These are phyloP conservation scores for Leptothorax acervorum DNA, from an alignment of 2,888 invertebrate genomes.

Conservation along the genomic window DNA sequence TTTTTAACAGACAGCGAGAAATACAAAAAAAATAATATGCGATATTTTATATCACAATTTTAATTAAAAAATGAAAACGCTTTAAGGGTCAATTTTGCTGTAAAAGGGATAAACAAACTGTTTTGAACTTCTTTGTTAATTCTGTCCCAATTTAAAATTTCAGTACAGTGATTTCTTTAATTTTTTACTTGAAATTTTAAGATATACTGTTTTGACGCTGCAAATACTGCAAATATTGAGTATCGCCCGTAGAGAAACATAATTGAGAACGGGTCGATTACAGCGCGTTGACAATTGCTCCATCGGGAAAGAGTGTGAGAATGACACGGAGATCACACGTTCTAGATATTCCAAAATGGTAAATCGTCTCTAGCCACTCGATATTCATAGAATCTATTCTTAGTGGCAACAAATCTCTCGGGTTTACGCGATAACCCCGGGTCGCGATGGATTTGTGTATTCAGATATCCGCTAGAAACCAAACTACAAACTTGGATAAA, in stretches of 20 bases:
- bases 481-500: constrained; percentile 59
- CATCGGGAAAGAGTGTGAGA: not conserved
- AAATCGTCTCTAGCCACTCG: constrained; percentile 37
- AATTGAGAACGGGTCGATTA: constrained; percentile 25
- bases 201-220: not conserved
- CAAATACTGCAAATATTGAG: not conserved
- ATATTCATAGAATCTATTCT: constrained; percentile 58
- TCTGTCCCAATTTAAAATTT: not conserved
- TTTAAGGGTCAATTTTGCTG: not conserved
- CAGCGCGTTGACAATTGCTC: constrained; percentile 8
- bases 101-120: not conserved
- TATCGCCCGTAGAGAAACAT: not conserved
- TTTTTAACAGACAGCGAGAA: not conserved
- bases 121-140: not conserved
- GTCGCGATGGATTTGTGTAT: constrained; percentile 33
- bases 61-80: not conserved
- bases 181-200: not conserved
- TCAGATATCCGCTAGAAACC: constrained; percentile 51
- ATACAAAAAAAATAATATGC: not conserved
- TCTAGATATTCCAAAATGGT: not conserved
- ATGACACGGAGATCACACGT: not conserved
- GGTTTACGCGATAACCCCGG: constrained; percentile 38
- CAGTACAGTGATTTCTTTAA: not conserved
- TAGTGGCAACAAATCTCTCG: constrained; percentile 46
- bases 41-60: not conserved